Conservation (phyloP, 1,140 invertebrate species). For the Tribolium madens region DNA sequence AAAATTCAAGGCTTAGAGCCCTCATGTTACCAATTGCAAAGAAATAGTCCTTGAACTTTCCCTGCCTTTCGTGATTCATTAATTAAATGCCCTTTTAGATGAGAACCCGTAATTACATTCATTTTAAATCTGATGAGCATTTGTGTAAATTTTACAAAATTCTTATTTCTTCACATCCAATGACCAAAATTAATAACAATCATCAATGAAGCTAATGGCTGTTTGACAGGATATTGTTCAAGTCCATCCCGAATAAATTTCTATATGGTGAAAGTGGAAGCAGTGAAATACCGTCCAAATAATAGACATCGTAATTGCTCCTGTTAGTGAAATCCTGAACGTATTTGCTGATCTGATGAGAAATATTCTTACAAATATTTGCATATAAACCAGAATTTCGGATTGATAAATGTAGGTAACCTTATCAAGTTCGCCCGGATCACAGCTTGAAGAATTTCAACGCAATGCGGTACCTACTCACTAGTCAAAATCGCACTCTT, state of each 20-base stretch:
- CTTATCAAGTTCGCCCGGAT: background rate
- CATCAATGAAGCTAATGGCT: background rate
- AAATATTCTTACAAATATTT: no score
- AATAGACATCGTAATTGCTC: background rate
- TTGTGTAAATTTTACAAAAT: background rate
- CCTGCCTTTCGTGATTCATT: constrained; percentile 1
- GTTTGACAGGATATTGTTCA: background rate
- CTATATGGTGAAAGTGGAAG: constrained; percentile 22
- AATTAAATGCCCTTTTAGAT: background rate
- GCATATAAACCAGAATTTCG: no score
- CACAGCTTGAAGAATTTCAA: constrained; percentile 5
- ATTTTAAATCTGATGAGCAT: background rate
- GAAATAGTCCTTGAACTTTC: constrained; percentile 9
- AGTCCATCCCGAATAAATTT: constrained; percentile 15
- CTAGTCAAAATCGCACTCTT: constrained; percentile 7
- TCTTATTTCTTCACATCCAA: background rate
- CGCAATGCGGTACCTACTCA: constrained; percentile 17
- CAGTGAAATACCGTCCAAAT: constrained; percentile 7
- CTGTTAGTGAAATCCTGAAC: background rate
- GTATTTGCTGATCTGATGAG: no score
- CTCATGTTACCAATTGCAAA: background rate
- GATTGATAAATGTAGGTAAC: background rate
- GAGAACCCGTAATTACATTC: background rate
- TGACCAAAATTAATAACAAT: background rate
- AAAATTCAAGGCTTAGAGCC: constrained; percentile 23